phyloP scores from a whole-genome alignment of 2,797 vertebrate species.

The Takifugu rubripes region DNA sequence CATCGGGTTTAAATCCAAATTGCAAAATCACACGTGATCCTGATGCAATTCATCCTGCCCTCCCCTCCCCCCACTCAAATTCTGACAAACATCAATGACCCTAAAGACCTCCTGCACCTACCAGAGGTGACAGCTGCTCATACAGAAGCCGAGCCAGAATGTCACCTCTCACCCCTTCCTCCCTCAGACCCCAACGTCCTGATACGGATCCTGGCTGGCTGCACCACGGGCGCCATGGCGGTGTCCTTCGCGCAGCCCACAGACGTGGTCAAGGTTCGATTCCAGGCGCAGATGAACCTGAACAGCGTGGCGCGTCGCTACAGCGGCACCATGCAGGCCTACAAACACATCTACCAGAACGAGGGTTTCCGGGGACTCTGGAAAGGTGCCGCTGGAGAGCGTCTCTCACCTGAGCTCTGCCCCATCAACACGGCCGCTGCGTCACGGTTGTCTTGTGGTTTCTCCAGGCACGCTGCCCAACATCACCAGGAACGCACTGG shows the following conservation, averaged over 20 bases:
- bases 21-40: no score
- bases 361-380: slow-evolving; percentile 84
- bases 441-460: not conserved
- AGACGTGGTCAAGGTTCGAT: slow-evolving; percentile 86
- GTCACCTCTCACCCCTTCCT: not conserved
- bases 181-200: slow-evolving; percentile 71
- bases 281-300: slow-evolving; percentile 84
- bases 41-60: no score
- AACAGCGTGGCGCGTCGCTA: slow-evolving; percentile 80
- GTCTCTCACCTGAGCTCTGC: not conserved
- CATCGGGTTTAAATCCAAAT: no score
- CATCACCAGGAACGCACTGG: slow-evolving; percentile 84
- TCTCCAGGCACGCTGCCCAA: slow-evolving; percentile 82
- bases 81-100: no score
- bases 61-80: no score
- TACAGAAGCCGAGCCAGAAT: no score
- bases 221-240: slow-evolving; percentile 83
- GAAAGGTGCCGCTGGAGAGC: slow-evolving; percentile 76
- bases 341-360: slow-evolving; percentile 81
- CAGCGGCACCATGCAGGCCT: slow-evolving; percentile 84
- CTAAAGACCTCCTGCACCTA: not conserved
- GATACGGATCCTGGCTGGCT: slow-evolving; percentile 80
- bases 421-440: not conserved
- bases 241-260: slow-evolving; percentile 86
- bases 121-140: no score